Conservation (phyloP, 2,797 vertebrate genomes). For the Intellagama lesueurii region DNA sequence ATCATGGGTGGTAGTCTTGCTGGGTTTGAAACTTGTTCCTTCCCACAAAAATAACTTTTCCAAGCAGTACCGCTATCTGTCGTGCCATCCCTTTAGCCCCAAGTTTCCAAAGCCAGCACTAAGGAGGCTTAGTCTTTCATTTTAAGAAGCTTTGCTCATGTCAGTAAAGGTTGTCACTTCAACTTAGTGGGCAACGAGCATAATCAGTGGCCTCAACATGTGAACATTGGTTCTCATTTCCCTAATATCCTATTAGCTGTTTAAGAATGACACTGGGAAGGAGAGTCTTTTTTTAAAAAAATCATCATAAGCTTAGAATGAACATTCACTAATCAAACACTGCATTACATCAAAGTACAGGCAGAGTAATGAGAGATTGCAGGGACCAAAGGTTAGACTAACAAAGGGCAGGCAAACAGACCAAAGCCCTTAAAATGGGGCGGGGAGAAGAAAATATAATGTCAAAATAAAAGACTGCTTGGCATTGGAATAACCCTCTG, state of each 20-base stretch:
- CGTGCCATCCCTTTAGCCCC: neutral
- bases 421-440: constrained; percentile 29
- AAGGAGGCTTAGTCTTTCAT: constrained; percentile 34
- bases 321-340: constrained; percentile 42
- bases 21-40: too few relatives aligned
- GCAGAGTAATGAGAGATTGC: neutral
- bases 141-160: constrained; percentile 43
- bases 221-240: neutral
- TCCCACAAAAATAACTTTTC: too few relatives aligned
- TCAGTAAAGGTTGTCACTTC: constrained; percentile 24
- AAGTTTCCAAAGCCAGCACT: neutral
- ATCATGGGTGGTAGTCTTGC: too few relatives aligned
- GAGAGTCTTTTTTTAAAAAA: neutral
- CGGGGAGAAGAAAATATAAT: constrained; percentile 21
- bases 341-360: constrained; percentile 14
- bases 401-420: constrained; percentile 33
- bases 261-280: neutral
- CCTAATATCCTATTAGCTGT: constrained; percentile 36
- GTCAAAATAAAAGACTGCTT: constrained; percentile 54
- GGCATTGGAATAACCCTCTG: constrained; percentile 20
- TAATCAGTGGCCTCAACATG: constrained; percentile 6
- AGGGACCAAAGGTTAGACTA: rapidly evolving
- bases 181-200: constrained; percentile 21
- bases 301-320: constrained; percentile 2
- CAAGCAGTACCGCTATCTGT: neutral